Evolutionary conservation across 2,888 invertebrate species (phyloP).

Genomic region (Ptilodon capucinus): DNA sequence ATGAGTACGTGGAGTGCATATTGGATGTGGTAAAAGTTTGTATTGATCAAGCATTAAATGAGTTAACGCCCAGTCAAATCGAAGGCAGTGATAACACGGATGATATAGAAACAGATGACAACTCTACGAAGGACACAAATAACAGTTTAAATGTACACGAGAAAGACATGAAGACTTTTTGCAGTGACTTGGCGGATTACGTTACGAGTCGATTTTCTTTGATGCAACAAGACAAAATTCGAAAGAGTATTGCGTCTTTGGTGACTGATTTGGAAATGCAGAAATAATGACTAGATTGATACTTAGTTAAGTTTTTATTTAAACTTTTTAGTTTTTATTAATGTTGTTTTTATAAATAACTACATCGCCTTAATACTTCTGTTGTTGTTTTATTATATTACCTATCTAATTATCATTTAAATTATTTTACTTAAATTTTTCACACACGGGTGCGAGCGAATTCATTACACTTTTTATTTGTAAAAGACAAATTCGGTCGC

Average conservation of each 20-base stretch:
- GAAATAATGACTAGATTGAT: too few relatives aligned
- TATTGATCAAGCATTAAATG: not conserved
- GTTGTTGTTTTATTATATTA: too few relatives aligned
- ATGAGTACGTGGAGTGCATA: not conserved
- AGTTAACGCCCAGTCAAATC: not conserved
- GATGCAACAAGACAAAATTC: constrained; percentile 9
- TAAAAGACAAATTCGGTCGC: too few relatives aligned
- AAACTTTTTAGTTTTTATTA: too few relatives aligned
- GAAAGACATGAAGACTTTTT: constrained; percentile 9
- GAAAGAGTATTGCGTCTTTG: constrained; percentile 10
- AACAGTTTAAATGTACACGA: not conserved
- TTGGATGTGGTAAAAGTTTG: not conserved
- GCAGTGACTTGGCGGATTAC: constrained; percentile 15
- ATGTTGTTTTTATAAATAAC: too few relatives aligned
- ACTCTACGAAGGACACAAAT: too few relatives aligned
- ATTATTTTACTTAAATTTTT: too few relatives aligned
- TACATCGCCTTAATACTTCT: too few relatives aligned
- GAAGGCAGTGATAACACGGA: not conserved
- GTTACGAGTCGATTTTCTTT: constrained; percentile 3
- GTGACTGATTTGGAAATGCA: constrained; percentile 8
- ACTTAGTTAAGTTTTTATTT: too few relatives aligned
- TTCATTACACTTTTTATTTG: too few relatives aligned
- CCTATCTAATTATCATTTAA: too few relatives aligned
- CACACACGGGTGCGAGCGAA: too few relatives aligned
- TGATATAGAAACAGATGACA: not conserved